Evolutionary conservation across 2,888 invertebrate species (phyloP), one percentile per base, ranked within the genome.

Genomic region (Torymus aiolomorphi): DNA sequence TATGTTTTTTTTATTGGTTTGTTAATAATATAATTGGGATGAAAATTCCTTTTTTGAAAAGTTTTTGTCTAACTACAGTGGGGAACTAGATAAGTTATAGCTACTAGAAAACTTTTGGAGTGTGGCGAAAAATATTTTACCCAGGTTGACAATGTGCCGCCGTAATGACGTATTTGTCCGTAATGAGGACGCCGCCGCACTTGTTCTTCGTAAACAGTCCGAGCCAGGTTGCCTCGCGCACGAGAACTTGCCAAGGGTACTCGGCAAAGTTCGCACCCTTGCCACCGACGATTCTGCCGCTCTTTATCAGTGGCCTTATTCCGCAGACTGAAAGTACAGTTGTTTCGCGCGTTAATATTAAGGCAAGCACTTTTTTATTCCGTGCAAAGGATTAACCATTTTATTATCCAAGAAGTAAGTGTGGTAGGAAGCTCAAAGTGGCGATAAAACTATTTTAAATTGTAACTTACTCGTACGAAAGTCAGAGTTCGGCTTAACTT

Each of bases 121-220:
- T 42, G 42, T 42, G 42, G 54, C 5, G 14, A 20, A 52, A 54
- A 65, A 11, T 49, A 51, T 18, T 92, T 91, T 90, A 96, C 96
- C 97, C 97, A 62, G 97, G 97, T 89, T 97, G 97, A 91, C 97
- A 98, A 93, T 98, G 97, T 0, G 97, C 97, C 0, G 97, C 97
- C 0, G 97, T 97, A 80, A 97, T 94, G 4, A 97, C 97, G 88
- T 95, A 97, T 89, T 94, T 94, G 85, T 93, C 95, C 54, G 96
- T 96, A 86, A 97, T 96, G n/a, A 98, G 93, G 0, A 98, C 97
- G 2, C 97, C 97, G 0, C 97, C 97, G 88, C 97, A 98, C 91
- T 97, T 97, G 91, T 97, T 97, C 91, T 97, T 97, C 67, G 97
- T 97, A 91, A 97, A 97, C 20, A 97, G 93, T 0, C 97, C 97